A percentile compares a stretch with the other conserved stretches of the same genome.
phyloP scores from a whole-genome alignment of 1,140 invertebrate species.

The Grapholita molesta region DNA sequence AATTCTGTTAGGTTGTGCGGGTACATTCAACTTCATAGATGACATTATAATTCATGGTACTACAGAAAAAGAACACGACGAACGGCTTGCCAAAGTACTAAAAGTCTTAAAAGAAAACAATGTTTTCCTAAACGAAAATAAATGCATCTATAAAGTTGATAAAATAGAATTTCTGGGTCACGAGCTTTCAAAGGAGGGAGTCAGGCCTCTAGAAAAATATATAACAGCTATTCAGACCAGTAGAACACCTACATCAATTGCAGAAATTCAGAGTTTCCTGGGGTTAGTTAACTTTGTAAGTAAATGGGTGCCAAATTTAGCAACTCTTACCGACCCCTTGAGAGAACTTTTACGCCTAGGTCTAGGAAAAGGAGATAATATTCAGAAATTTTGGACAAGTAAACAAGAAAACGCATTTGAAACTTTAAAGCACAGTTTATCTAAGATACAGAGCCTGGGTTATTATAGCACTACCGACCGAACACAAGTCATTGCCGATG shows the following conservation, averaged over 20 bases:
- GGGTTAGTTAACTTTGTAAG: background rate
- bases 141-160: constrained; percentile 22
- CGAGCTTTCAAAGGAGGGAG: constrained; percentile 30
- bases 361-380: constrained; percentile 17
- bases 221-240: background rate
- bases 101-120: background rate
- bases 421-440: constrained; percentile 8
- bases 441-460: background rate
- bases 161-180: constrained; percentile 45
- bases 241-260: background rate
- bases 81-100: background rate
- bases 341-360: constrained; percentile 35
- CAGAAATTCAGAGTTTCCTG: background rate
- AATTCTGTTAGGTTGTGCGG: constrained; percentile 26
- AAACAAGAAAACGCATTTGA: constrained; percentile 20
- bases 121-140: background rate
- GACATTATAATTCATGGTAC: background rate
- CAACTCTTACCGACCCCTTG: constrained; percentile 17
- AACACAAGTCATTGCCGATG: too few species aligned
- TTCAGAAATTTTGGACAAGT: constrained; percentile 16
- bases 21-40: background rate
- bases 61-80: background rate
- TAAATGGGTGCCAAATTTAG: background rate
- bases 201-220: constrained; percentile 7
- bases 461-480: too few species aligned